These are phyloP conservation scores for Prosapia bicincta DNA, from an alignment of 2,888 invertebrate species.

Conservation along the genomic window DNA sequence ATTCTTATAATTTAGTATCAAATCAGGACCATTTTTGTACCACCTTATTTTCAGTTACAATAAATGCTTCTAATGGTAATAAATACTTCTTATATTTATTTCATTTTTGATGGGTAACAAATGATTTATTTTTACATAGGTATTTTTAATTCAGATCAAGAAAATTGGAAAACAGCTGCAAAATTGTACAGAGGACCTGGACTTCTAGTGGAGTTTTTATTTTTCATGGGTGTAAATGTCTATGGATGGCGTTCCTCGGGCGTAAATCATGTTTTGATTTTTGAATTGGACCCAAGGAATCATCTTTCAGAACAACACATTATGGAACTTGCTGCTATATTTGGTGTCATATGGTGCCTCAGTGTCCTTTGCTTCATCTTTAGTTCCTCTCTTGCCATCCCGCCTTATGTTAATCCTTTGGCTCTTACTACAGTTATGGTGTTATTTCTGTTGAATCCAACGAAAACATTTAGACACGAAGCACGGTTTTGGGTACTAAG, in stretches of 20 bases:
- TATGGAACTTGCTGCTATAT: conserved; percentile 89
- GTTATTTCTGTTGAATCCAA: conserved; percentile 86
- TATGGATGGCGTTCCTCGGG: conserved; percentile 97
- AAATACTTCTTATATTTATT: too few species aligned
- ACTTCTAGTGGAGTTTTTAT: conserved; percentile 87
- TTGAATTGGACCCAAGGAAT: conserved; percentile 93
- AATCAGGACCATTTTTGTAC: too few species aligned
- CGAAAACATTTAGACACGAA: conserved; percentile 86
- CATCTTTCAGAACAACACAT: conserved; percentile 92
- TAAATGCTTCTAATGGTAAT: too few species aligned
- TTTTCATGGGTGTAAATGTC: conserved; percentile 92
- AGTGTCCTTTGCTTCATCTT: conserved; percentile 66
- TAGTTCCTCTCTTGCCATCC: conserved; percentile 68
- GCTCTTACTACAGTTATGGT: conserved; percentile 75
- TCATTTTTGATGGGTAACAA: too few species aligned
- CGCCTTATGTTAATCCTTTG: conserved; percentile 89
- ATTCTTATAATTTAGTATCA: too few species aligned
- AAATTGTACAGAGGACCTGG: conserved; percentile 92
- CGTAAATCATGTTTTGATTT: conserved; percentile 96
- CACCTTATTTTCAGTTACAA: too few species aligned
- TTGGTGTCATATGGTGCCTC: conserved; percentile 92
- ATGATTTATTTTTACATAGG: too few species aligned
- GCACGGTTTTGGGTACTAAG: conserved; percentile 92
- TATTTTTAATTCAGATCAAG: conserved; percentile 62
- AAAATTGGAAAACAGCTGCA: conserved; percentile 81